Evolutionary conservation across 2,797 vertebrate species (phyloP), one percentile per base, ranked within the genome.

Genomic region (Euphonia xanthogaster): DNA sequence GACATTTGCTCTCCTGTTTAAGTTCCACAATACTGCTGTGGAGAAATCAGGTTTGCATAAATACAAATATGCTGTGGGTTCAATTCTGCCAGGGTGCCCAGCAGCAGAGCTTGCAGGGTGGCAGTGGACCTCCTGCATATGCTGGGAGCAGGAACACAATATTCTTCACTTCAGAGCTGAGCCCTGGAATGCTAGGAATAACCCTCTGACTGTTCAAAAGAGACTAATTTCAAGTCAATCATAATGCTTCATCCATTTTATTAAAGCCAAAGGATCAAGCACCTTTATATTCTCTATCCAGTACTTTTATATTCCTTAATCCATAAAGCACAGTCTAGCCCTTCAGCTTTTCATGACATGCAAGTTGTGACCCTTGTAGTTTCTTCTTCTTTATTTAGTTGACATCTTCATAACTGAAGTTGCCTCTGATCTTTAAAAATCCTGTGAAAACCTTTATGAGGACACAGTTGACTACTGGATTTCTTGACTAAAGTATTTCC

Each of bases 101-200:
- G 47, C 12, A 85, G 67, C 24, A 73, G 47, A 68, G 16, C 24
- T 85, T 72, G 35, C 33, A 65, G 30, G 11, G 27, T 31, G 37
- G 8, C 57, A 53, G 1, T 0, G 0, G 24, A 21, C 19, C 14
- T 65, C 19, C 30, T 61, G 47, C 20, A 61, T 50, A n/a, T 55
- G 6, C 20, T 58, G 22, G 16, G 19, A 80, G 33, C 14, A 45
- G 61, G 42, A 76, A 5, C 24, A 57, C 21, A n/a, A 7, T 42
- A n/a, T 40, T 67, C 37, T 53, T 55, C 30, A 44, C 33, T 51
- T 78, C 18, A 58, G 44, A 79, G 31, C 33, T 53, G 27, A 87
- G 20, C 14, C 10, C n/a, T 44, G 37, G 13, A 65, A 31, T 62
- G 8, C 40, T 54, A 82, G 16, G 40, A 89, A 23, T 47, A 89